Evolutionary conservation across 2,888 invertebrate species (phyloP), one percentile per base, ranked within the genome.

Genomic region (Pimpla rufipes): DNA sequence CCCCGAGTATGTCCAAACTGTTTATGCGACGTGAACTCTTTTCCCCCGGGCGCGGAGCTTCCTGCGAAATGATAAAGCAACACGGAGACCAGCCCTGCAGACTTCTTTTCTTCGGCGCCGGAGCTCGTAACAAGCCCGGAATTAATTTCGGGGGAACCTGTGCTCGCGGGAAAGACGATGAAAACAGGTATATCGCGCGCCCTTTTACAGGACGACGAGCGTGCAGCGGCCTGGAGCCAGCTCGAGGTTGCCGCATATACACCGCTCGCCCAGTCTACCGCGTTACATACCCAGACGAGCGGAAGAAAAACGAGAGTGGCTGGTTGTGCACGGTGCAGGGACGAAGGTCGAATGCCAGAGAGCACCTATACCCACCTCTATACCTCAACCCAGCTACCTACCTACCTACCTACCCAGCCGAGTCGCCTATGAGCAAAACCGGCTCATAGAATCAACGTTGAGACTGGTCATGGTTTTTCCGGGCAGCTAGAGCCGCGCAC

Each of bases 381-480:
- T 59, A 47, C 68, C 59, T 29, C 29, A 5, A 29, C 29, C 29
- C 5, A 2, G 3, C 3, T 29, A 29, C 29, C 29, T 5, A 5
- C 29, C 29, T 29, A 29, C 29, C 29, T 29, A 29, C 29, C 29
- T 29, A 29, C 29, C 29, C 5, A 29, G 5, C n/a, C n/a, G 29
- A 50, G 67, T 67, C 47, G 52, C 62, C 71, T 79, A 76, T 78
- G 67, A 68, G 78, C 45, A 70, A 50, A 76, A 88, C 89, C 88
- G 87, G 91, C 87, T 89, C 84, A 85, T 74, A 85, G 87, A 89
- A 90, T 89, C 89, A 87, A 89, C 87, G 84, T 92, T 92, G 92
- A 91, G 92, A 92, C 91, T 93, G 92, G 92, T 93, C 92, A 91
- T 90, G 92, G 90, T 90, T 86, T 85, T 82, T 77, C 79, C 83